phyloP scores from a whole-genome alignment of 2,113 vertebrate species.

The Orycteropus afer region DNA sequence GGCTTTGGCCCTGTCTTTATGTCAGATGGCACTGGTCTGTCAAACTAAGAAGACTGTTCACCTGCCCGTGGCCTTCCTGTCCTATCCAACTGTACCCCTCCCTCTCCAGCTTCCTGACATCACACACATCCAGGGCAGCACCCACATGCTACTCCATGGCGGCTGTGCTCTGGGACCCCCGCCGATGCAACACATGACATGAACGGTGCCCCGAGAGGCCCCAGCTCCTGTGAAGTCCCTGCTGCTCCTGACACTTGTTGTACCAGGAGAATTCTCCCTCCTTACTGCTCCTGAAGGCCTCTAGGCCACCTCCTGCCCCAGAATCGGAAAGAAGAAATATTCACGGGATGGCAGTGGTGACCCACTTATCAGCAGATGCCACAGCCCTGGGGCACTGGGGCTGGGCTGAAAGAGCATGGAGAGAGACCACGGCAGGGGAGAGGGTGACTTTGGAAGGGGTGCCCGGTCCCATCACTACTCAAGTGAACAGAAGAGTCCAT shows the following conservation, averaged over 20 bases:
- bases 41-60: rapidly evolving
- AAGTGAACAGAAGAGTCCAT: not conserved
- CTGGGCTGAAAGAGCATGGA: constrained; percentile 65
- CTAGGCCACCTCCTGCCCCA: constrained; percentile 61
- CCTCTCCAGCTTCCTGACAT: rapidly evolving
- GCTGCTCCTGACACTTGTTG: not conserved
- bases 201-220: too few relatives aligned
- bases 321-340: constrained; percentile 78
- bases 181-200: rapidly evolving
- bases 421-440: constrained; percentile 30
- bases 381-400: constrained; percentile 79
- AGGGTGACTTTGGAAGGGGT: constrained; percentile 75
- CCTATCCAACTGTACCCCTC: rapidly evolving
- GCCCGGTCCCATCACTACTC: not conserved
- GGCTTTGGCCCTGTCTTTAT: too few relatives aligned
- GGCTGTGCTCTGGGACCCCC: not conserved
- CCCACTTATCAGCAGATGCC: constrained; percentile 80
- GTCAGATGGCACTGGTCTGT: not conserved
- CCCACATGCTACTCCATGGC: rapidly evolving
- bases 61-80: rapidly evolving
- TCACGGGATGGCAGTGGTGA: constrained; percentile 76
- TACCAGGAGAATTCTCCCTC: constrained; percentile 13
- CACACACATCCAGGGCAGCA: rapidly evolving
- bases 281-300: constrained; percentile 67
- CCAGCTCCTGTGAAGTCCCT: not conserved